A percentile compares a stretch with the other conserved stretches of the same genome.
These are phyloP conservation scores for Patagioenas fasciata DNA, from an alignment of 2,113 vertebrate species.

Conservation along the genomic window DNA sequence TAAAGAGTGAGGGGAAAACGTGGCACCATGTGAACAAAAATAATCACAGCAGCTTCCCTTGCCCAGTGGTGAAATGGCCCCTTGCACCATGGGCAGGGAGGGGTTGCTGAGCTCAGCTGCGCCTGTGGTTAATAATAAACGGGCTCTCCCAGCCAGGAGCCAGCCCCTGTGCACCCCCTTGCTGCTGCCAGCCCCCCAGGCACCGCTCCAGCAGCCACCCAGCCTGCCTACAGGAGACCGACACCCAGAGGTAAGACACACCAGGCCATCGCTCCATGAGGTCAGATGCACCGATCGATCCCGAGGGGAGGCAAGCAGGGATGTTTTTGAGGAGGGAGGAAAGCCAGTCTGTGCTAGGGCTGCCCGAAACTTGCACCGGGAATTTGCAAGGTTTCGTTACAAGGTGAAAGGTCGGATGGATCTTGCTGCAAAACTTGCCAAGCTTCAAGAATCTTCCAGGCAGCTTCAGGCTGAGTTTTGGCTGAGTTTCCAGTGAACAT, in stretches of 20 bases:
- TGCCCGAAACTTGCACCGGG: neutral
- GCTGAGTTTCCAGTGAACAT: neutral
- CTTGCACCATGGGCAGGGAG: neutral
- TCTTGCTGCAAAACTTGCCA: neutral
- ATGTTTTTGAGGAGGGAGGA: neutral
- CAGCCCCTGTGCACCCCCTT: neutral
- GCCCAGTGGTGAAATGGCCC: neutral
- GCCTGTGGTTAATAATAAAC: conserved; percentile 67
- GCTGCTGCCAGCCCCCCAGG: neutral
- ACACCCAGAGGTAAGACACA: conserved; percentile 33
- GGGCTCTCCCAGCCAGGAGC: neutral
- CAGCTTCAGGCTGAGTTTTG: neutral
- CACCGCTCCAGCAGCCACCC: neutral
- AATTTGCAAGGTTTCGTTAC: neutral
- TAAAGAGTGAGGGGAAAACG: neutral
- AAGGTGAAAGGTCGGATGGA: neutral
- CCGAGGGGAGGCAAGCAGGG: neutral
- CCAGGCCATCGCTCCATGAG: neutral
- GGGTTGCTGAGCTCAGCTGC: conserved; percentile 41
- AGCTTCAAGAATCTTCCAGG: neutral
- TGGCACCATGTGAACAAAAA: neutral
- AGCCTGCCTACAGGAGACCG: neutral
- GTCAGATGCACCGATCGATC: fast-evolving
- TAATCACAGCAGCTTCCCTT: neutral
- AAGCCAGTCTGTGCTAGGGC: neutral